Evolutionary conservation across 2,888 invertebrate species (phyloP), one percentile per base, ranked within the genome.

Genomic region (Drosophila neotestacea): DNA sequence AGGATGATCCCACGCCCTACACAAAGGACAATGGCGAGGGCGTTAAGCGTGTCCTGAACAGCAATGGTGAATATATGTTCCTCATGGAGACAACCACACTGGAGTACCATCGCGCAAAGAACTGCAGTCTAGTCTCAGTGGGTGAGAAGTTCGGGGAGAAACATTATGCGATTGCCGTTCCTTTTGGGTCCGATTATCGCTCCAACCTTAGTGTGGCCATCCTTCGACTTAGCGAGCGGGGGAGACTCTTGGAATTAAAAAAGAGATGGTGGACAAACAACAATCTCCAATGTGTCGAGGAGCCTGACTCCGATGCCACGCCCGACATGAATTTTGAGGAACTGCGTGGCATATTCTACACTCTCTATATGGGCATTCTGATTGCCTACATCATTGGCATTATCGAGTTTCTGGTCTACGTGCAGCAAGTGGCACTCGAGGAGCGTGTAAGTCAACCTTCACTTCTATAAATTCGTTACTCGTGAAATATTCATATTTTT

Each of bases 21-120:
- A 95, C 95, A 3, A 94, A 93, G 46, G 94, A 93, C 83, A 98
- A 98, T 88, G 93, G 94, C 0, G 97, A 97, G 86, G 99, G 98
- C 0, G 96, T 97, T 3, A 95, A 96, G 13, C 94, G 97, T 30
- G 98, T 98, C 0, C 85, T 94, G 28, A 94, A 94, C 88, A 95
- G 94, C 59, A 95, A 95, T 84, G 95, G 95, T 5, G 95, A 94
- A 72, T 99, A 97, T 91, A 99, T 98, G 41, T 99, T 97, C 91
- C 95, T 99, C 73, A 98, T 99, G 97, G 99, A 99, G 93, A 98
- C 98, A 30, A 96, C 98, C 0, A 96, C 96, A 22, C 96, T 99
- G 77, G 98, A 99, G 93, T 99, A 98, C 92, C 95, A 95, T 82
- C 95, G 95, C 68, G 96, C 96, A 91, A 94, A 96, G 79, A 94